phyloP scores from a whole-genome alignment of 2,888 invertebrate genomes.

The Monoplex corrugatus region DNA sequence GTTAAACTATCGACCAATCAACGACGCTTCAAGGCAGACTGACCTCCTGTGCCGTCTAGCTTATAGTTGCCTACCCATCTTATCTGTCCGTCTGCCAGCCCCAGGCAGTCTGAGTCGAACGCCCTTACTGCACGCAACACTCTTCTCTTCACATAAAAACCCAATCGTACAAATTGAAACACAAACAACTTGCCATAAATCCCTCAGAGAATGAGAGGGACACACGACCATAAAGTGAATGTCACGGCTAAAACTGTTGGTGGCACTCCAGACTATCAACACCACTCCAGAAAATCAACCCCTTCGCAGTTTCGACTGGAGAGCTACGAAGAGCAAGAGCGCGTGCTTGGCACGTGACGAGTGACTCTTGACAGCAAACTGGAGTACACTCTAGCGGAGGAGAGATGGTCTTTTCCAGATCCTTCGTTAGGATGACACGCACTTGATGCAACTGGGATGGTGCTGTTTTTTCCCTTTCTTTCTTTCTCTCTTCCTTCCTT shows the following conservation, averaged over 20 bases:
- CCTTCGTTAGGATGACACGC: not conserved
- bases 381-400: not conserved
- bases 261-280: not conserved
- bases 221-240: not conserved
- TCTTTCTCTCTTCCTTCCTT: slow-evolving; percentile 24
- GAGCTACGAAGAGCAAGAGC: not conserved
- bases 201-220: not conserved
- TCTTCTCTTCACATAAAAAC: too few relatives aligned
- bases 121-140: too few relatives aligned
- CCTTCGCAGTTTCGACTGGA: not conserved
- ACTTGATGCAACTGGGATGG: not conserved
- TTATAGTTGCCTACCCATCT: too few relatives aligned
- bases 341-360: not conserved
- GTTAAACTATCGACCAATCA: too few relatives aligned
- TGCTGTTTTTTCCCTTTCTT: not conserved
- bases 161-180: not conserved
- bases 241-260: not conserved
- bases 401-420: not conserved
- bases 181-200: not conserved
- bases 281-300: not conserved
- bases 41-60: too few relatives aligned
- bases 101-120: too few relatives aligned
- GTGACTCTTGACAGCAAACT: not conserved
- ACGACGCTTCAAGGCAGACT: too few relatives aligned
- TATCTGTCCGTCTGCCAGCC: too few relatives aligned